Conservation (phyloP, 2,113 vertebrate species). For the Nannobrachium achirus region DNA sequence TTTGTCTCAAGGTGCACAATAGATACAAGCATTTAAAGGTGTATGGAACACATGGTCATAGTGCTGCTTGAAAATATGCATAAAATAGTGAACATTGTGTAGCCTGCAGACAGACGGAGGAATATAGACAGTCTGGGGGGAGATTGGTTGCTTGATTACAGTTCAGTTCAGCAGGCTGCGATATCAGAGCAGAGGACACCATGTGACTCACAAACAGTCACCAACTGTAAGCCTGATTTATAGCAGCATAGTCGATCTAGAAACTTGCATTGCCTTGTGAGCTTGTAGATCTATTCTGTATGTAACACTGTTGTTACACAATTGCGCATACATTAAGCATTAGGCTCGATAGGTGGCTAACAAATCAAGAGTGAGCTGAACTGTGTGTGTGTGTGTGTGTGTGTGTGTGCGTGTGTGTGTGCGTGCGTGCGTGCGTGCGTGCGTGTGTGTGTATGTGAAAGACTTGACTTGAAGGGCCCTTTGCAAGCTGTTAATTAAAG, state of each 20-base stretch:
- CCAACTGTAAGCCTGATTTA: too few relatives aligned
- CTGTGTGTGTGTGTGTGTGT: constrained; percentile 11
- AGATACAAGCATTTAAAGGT: too few relatives aligned
- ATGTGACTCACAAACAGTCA: too few relatives aligned
- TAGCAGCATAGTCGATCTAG: constrained; percentile 28
- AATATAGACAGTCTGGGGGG: neutral
- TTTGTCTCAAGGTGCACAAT: too few relatives aligned
- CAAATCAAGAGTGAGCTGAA: constrained; percentile 14
- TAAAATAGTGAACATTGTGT: neutral
- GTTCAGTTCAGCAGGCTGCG: constrained; percentile 52
- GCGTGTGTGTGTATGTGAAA: neutral
- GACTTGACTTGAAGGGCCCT: constrained; percentile 14
- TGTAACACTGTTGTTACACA: too few relatives aligned
- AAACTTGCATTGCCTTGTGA: too few relatives aligned
- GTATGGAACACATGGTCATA: neutral
- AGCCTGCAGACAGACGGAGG: neutral
- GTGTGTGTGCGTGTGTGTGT: neutral
- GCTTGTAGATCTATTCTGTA: too few relatives aligned
- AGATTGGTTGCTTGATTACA: constrained; percentile 34
- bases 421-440: neutral
- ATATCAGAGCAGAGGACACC: constrained; percentile 31
- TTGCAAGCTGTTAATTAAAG: constrained; percentile 8
- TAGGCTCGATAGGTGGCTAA: too few relatives aligned
- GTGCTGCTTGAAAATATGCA: neutral
- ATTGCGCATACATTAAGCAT: too few relatives aligned